Evolutionary conservation across 2,113 vertebrate genomes (phyloP).

Genomic region (Blennius ocellaris): DNA sequence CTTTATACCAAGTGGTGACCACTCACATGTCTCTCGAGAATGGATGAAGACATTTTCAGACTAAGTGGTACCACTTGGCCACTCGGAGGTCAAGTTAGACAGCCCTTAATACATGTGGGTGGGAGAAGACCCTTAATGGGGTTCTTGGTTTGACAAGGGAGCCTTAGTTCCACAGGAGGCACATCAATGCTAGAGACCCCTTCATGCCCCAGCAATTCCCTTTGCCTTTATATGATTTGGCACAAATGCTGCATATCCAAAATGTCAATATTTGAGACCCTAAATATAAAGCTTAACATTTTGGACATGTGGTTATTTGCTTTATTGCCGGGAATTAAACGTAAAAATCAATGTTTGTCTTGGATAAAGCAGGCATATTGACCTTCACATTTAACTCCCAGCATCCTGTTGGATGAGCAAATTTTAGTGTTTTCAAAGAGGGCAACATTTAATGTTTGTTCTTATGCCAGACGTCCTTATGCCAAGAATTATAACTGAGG

Average conservation of each 20-base stretch:
- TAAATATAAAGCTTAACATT: slow-evolving; percentile 6
- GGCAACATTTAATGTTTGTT: too few relatives aligned
- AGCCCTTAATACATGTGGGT: slow-evolving; percentile 13
- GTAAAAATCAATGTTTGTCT: not conserved
- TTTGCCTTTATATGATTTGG: slow-evolving; percentile 18
- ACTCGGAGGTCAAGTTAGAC: slow-evolving; percentile 33
- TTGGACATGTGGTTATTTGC: not conserved
- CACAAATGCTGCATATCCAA: not conserved
- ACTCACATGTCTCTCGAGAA: slow-evolving; percentile 38
- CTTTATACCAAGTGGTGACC: slow-evolving; percentile 2
- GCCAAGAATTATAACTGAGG: too few relatives aligned
- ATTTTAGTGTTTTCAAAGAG: too few relatives aligned
- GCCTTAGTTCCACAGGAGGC: slow-evolving; percentile 35
- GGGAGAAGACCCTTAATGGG: slow-evolving; percentile 33
- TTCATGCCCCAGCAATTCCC: slow-evolving; percentile 6
- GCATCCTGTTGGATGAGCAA: too few relatives aligned
- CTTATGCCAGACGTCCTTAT: too few relatives aligned
- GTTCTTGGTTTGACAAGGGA: slow-evolving; percentile 39
- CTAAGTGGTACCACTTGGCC: slow-evolving; percentile 15
- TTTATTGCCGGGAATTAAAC: not conserved
- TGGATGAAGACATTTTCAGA: slow-evolving; percentile 31
- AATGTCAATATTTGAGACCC: not conserved
- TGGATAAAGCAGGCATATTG: too few relatives aligned
- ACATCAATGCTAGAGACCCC: slow-evolving; percentile 21
- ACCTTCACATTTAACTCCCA: not conserved